Evolutionary conservation across 92 coral and sea anemone species (phyloP).

Genomic region (Galaxea fascicularis): DNA sequence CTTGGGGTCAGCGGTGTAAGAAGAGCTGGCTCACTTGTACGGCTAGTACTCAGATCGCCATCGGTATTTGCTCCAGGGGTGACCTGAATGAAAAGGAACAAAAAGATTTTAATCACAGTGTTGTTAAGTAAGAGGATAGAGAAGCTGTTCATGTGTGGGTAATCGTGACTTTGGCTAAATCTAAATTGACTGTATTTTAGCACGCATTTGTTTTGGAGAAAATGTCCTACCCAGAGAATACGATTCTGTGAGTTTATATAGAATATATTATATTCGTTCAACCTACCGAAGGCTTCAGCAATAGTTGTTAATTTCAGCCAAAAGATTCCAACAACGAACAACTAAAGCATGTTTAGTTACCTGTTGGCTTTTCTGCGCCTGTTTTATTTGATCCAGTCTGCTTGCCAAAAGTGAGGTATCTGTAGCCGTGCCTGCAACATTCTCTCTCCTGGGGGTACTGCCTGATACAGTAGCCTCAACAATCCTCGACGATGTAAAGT

Average conservation of each 20-base stretch:
- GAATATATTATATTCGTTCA: too few relatives aligned
- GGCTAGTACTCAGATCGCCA: conserved; percentile 43
- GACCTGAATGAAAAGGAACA: conserved; percentile 31
- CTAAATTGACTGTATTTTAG: too few relatives aligned
- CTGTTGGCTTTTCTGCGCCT: conserved; percentile 70
- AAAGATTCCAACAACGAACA: too few relatives aligned
- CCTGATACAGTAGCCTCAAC: conserved; percentile 16
- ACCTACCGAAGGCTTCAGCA: too few relatives aligned
- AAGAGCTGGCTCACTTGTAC: conserved; percentile 63
- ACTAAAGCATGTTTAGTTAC: too few relatives aligned
- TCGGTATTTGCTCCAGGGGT: conserved; percentile 66
- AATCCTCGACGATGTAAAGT: conserved; percentile 17
- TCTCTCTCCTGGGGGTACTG: not conserved
- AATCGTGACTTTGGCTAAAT: too few relatives aligned
- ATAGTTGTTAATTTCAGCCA: too few relatives aligned
- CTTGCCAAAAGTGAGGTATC: conserved; percentile 39
- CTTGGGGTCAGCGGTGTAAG: conserved; percentile 74
- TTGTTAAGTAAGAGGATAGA: not conserved
- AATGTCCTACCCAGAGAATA: too few relatives aligned
- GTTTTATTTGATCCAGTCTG: conserved; percentile 63
- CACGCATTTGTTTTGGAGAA: too few relatives aligned
- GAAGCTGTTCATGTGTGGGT: not conserved
- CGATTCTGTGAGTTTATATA: too few relatives aligned
- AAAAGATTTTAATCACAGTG: not conserved
- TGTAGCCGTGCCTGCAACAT: conserved; percentile 5